These are phyloP conservation scores for Morone saxatilis DNA, from an alignment of 2,113 vertebrate genomes.

Conservation along the genomic window DNA sequence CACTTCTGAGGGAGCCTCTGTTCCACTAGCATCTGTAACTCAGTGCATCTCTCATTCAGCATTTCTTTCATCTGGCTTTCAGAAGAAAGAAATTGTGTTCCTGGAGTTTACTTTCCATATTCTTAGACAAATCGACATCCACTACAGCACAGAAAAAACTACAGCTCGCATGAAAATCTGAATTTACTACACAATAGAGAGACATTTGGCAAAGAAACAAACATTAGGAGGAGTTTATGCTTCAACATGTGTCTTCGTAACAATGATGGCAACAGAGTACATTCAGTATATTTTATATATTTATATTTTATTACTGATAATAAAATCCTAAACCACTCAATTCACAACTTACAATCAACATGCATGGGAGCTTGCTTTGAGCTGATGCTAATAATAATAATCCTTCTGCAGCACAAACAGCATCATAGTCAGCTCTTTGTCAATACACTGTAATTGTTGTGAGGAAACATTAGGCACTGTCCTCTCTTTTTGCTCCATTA, in stretches of 20 bases:
- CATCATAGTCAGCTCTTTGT: slow-evolving; percentile 22
- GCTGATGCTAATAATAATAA: slow-evolving; percentile 38
- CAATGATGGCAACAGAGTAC: not conserved
- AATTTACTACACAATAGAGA: not conserved
- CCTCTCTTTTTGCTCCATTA: slow-evolving; percentile 25
- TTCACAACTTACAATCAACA: slow-evolving; percentile 7
- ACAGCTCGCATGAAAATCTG: not conserved
- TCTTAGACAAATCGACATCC: too few relatives aligned
- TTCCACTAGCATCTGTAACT: too few relatives aligned
- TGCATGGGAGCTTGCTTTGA: slow-evolving; percentile 21
- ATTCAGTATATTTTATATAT: not conserved
- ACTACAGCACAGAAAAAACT: too few relatives aligned
- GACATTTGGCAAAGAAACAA: not conserved
- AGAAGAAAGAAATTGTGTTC: too few relatives aligned
- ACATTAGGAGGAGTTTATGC: not conserved
- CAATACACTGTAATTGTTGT: not conserved
- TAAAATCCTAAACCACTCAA: not conserved
- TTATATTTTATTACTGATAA: not conserved
- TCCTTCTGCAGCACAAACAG: slow-evolving; percentile 21
- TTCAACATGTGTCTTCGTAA: not conserved
- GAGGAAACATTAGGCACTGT: slow-evolving; percentile 21
- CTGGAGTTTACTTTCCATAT: too few relatives aligned
- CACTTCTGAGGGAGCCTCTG: too few relatives aligned
- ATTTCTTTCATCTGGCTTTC: too few relatives aligned
- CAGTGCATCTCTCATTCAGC: too few relatives aligned